Evolutionary conservation across 2,888 invertebrate species (phyloP), one percentile per base, ranked within the genome.

Genomic region (Mimumesa dahlbomi): DNA sequence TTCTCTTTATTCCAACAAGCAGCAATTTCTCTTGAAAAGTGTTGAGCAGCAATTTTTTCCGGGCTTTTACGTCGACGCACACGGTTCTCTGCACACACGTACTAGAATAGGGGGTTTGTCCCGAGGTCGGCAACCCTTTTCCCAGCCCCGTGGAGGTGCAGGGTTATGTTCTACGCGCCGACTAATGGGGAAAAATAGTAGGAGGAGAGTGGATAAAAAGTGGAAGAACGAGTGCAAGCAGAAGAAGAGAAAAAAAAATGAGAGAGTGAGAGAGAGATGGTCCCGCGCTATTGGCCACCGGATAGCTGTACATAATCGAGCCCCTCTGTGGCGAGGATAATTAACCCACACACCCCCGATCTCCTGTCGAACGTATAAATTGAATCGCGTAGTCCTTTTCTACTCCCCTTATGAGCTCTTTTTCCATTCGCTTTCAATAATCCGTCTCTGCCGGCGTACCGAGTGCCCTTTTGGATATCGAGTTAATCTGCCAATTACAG

Each of bases 81-180:
- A 72, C 68, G 65, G 40, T 54, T 31, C 45, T 45, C 38, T 48
- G 70, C 64, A 25, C 69, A 46, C 58, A 54, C 50, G 38, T 54
- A 67, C 56, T 2, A 29, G 67, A 50, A 57, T 38, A 71, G 36
- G n/a, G n/a, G 52, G 52, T 58, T 74, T 68, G 75, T 72, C 56
- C 68, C 69, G 75, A 73, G 81, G 75, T 81, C 77, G 81, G 73
- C 72, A 81, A 81, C 75, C 81, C 79, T 79, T 79, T 79, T 63
- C 19, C 67, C 61, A 48, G 25, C 43, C 45, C 29, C 42, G 64
- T 49, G 59, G 57, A 57, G 49, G 62, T 69, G 57, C 58, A 79
- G 69, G 73, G 68, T 64, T 65, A 58, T 73, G 58, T 70, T 66
- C 64, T 57, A 52, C 57, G 68, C 65, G 72, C 42, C 72, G 68